Evolutionary conservation across 2,797 vertebrate species (phyloP), one percentile per base, ranked within the genome.

Genomic region (Enteromius trimaculatus): DNA sequence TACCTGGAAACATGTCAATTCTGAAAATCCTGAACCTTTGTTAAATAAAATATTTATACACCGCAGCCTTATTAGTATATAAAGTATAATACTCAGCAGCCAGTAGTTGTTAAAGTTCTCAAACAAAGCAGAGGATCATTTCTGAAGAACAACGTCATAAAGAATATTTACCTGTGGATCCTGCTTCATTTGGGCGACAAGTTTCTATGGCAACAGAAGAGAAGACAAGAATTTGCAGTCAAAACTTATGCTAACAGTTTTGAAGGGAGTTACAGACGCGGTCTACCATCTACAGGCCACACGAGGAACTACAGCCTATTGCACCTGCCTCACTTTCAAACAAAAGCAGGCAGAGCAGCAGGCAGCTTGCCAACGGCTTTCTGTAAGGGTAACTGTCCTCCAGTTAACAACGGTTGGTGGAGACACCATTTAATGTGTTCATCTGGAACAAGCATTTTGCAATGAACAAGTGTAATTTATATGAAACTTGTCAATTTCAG

Each of bases 161-260:
- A 76, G 31, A 21, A 82, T 77, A 88, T 86, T 96, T 96, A 99
- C 98, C 97, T 99, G 97, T 80, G 98, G 97, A 93, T 99, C 97
- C 93, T 99, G 98, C 92, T 99, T 99, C 98, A 99, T 99, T 93
- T 99, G 98, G 90, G 98, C 96, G 90, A 99, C 98, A 93, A 99
- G 92, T 98, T 99, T 99, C 98, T 99, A 88, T 80, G 88, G 88
- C 21, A 88, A 87, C 90, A 86, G 90, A 74, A 42, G 58, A 62
- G 31, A 75, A 82, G 39, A 65, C 23, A 80, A 44, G 64, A 74
- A 42, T 17, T 31, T 39, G 37, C n/a, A 65, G 66, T 49, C 44
- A 84, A 79, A 84, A 84, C 68, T 72, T 79, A 44, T 80, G 69
- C 23, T 44, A 79, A 37, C 58, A n/a, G 49, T 44, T 68, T 68